phyloP scores from a whole-genome alignment of 2,888 invertebrate species.

The Dusona sp. region DNA sequence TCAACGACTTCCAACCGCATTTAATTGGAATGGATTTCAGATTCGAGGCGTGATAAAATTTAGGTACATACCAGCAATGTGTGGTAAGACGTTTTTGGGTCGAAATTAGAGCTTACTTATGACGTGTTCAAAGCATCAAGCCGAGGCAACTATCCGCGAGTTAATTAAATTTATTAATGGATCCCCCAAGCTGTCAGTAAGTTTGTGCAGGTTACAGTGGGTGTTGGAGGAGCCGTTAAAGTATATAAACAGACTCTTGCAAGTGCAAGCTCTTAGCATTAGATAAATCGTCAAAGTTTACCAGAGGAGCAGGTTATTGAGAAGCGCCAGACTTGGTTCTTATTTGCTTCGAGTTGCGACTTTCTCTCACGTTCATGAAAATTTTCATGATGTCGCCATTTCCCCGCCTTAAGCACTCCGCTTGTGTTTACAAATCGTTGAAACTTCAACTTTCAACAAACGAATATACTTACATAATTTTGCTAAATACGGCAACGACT shows the following conservation, averaged over 20 bases:
- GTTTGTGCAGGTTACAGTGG: conserved; percentile 72
- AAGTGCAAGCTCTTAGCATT: conserved; percentile 71
- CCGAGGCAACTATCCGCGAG: conserved; percentile 77
- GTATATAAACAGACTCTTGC: conserved; percentile 56
- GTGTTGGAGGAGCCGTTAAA: conserved; percentile 12
- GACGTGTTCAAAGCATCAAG: conserved; percentile 72
- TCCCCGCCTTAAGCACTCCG: neutral
- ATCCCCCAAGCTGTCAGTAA: conserved; percentile 77
- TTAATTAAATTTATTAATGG: conserved; percentile 82
- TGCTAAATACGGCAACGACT: neutral
- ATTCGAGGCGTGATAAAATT: neutral
- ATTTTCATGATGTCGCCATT: conserved; percentile 8
- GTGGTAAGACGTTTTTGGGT: conserved; percentile 37
- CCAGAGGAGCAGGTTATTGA: conserved; percentile 71
- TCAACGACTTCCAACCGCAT: neutral
- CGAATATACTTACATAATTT: neutral
- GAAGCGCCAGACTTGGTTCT: conserved; percentile 60
- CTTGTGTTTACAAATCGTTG: conserved; percentile 39
- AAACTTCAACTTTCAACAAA: conserved; percentile 17
- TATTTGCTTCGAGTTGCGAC: conserved; percentile 27
- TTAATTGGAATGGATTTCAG: neutral
- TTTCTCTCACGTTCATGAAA: conserved; percentile 24
- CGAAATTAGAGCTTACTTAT: conserved; percentile 77
- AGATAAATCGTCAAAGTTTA: conserved; percentile 81
- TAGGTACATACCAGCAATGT: neutral